Evolutionary conservation across 2,797 vertebrate species (phyloP).

Genomic region (Sebastiscus albofasciatus): DNA sequence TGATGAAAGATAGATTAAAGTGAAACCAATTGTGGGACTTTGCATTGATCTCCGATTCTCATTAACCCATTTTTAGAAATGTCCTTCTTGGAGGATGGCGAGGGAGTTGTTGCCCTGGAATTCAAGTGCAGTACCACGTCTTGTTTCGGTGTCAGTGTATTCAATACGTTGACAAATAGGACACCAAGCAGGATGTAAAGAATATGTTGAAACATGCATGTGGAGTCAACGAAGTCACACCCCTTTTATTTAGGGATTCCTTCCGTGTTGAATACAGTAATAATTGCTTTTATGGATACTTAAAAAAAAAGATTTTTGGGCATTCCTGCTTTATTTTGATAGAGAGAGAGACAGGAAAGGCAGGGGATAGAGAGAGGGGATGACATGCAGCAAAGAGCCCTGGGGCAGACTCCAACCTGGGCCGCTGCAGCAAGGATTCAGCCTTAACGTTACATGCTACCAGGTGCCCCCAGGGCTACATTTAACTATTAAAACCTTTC

Average conservation of each 20-base stretch:
- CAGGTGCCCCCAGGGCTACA: neutral
- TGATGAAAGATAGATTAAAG: slow-evolving; percentile 65
- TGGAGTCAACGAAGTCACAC: neutral
- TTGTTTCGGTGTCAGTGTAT: slow-evolving; percentile 15
- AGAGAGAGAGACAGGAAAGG: neutral
- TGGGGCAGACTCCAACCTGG: neutral
- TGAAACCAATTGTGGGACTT: slow-evolving; percentile 55
- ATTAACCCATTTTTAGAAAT: slow-evolving; percentile 75
- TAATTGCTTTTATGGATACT: neutral
- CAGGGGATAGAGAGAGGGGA: too few relatives aligned
- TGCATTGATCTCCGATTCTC: slow-evolving; percentile 74
- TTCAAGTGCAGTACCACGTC: slow-evolving; percentile 1
- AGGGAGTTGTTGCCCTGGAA: slow-evolving; percentile 71
- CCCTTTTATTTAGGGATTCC: neutral
- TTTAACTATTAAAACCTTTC: neutral
- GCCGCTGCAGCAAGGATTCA: too few relatives aligned
- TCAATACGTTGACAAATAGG: slow-evolving; percentile 42
- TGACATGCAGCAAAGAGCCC: neutral
- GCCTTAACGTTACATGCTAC: neutral
- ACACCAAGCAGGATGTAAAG: neutral
- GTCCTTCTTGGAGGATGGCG: slow-evolving; percentile 36
- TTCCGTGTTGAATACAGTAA: neutral
- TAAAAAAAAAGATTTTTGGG: neutral
- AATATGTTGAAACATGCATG: neutral
- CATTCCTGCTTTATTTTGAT: neutral